Percentiles rank a stretch among this genome's conserved stretches.
Evolutionary conservation across 2,888 invertebrate species (phyloP).

Genomic region (Antheraea yamamai): DNA sequence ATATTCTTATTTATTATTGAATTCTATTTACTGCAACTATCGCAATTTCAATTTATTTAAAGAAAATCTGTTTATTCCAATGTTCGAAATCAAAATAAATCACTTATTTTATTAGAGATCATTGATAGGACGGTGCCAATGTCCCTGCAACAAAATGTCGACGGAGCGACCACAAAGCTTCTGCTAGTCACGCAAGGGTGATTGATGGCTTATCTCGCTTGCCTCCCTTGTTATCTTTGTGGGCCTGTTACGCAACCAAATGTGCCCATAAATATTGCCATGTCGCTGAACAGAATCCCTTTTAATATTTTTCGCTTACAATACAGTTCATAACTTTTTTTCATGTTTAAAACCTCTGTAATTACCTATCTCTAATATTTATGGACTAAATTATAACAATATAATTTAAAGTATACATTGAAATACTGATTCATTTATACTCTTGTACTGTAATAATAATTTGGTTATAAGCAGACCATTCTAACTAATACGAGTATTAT

Average conservation of each 20-base stretch:
- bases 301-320: conserved; percentile 18
- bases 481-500: too few species aligned
- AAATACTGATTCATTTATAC: background rate
- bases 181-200: conserved; percentile 65
- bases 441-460: background rate
- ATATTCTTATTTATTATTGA: background rate
- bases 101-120: conserved; percentile 35
- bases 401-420: background rate
- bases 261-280: conserved; percentile 46
- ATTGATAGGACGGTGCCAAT: conserved; percentile 55
- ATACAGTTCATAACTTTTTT: background rate
- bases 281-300: conserved; percentile 42
- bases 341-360: background rate
- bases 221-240: conserved; percentile 51
- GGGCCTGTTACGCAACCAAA: conserved; percentile 56
- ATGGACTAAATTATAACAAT: background rate
- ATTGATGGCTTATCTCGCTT: conserved; percentile 60
- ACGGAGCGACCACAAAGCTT: conserved; percentile 56
- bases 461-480: background rate
- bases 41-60: background rate
- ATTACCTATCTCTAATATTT: background rate
- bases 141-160: conserved; percentile 52
- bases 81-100: conserved; percentile 6
- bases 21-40: background rate
- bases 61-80: background rate